Percentiles rank a stretch among this genome's conserved stretches.
These are phyloP conservation scores for Drosophila trichaetosa DNA, from an alignment of 2,888 invertebrate genomes.

Conservation along the genomic window DNA sequence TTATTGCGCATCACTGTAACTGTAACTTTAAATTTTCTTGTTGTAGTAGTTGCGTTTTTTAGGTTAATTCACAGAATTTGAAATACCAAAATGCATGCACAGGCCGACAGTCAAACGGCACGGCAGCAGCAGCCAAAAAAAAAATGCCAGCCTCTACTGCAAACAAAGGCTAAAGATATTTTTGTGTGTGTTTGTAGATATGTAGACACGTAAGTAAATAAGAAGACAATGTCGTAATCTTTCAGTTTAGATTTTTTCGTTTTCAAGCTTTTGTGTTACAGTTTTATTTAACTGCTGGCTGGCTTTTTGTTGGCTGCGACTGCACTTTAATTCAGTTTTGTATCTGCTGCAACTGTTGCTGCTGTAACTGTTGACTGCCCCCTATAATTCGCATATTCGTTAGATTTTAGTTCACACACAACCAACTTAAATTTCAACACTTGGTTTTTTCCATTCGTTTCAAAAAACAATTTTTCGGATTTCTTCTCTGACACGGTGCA, in stretches of 20 bases:
- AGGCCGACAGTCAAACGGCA: conserved; percentile 45
- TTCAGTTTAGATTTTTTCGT: conserved; percentile 69
- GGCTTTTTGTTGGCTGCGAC: conserved; percentile 31
- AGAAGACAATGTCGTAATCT: conserved; percentile 71
- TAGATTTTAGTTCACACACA: conserved; percentile 43
- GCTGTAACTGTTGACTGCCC: conserved; percentile 7
- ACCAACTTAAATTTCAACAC: conserved; percentile 54
- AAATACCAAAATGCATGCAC: conserved; percentile 64
- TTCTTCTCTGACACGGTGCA: conserved; percentile 16
- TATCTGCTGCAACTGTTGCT: conserved; percentile 27
- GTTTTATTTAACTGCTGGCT: conserved; percentile 53
- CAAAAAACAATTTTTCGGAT: conserved; percentile 16
- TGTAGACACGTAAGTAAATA: conserved; percentile 33
- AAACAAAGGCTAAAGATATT: conserved; percentile 45
- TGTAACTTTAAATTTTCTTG: conserved; percentile 71
- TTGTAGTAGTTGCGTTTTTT: conserved; percentile 62
- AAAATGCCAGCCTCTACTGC: conserved; percentile 51
- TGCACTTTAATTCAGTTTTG: conserved; percentile 47
- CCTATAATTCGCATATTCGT: conserved; percentile 51
- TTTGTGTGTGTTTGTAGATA: conserved; percentile 12
- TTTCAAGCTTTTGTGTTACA: conserved; percentile 63
- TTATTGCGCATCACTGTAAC: conserved; percentile 70
- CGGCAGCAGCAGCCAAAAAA: conserved; percentile 40
- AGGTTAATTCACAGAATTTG: conserved; percentile 72
- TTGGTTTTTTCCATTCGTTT: conserved; percentile 34